Conservation (phyloP, 2,113 vertebrate species). For the Laticauda laticaudata region DNA sequence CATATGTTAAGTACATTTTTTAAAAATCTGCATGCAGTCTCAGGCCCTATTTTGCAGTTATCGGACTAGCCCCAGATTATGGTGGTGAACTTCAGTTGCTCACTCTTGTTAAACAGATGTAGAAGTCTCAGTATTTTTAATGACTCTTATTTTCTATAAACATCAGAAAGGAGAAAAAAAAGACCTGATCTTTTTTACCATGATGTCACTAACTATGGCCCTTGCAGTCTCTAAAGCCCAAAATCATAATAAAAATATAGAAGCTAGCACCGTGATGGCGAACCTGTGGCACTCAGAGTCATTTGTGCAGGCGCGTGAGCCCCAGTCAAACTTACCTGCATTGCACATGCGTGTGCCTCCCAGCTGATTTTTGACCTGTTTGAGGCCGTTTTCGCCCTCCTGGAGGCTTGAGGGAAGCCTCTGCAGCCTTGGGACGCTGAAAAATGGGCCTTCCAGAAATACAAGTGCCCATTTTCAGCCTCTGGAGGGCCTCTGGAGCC, state of each 20-base stretch:
- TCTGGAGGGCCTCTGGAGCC: too few relatives aligned
- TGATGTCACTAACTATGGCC: neutral
- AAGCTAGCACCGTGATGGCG: neutral
- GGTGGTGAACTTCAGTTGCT: neutral
- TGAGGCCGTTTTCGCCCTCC: too few relatives aligned
- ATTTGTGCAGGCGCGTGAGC: too few relatives aligned
- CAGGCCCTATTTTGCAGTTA: neutral
- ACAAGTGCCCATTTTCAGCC: too few relatives aligned
- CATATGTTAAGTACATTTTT: neutral
- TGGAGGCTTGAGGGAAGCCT: too few relatives aligned
- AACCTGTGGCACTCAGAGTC: too few relatives aligned
- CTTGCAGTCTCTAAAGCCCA: neutral
- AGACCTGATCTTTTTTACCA: neutral
- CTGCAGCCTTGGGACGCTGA: too few relatives aligned
- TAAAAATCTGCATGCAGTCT: neutral
- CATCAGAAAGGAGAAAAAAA: neutral
- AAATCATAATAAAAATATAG: neutral
- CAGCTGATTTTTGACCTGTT: too few relatives aligned
- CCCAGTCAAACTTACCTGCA: too few relatives aligned
- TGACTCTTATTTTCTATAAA: neutral
- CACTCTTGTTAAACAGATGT: neutral
- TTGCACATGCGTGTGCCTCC: too few relatives aligned
- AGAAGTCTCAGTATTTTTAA: neutral
- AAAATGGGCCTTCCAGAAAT: too few relatives aligned
- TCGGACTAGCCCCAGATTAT: neutral